Evolutionary conservation across 2,113 vertebrate species (phyloP), one percentile per base, ranked within the genome.

Genomic region (Tachuris rubrigastra): DNA sequence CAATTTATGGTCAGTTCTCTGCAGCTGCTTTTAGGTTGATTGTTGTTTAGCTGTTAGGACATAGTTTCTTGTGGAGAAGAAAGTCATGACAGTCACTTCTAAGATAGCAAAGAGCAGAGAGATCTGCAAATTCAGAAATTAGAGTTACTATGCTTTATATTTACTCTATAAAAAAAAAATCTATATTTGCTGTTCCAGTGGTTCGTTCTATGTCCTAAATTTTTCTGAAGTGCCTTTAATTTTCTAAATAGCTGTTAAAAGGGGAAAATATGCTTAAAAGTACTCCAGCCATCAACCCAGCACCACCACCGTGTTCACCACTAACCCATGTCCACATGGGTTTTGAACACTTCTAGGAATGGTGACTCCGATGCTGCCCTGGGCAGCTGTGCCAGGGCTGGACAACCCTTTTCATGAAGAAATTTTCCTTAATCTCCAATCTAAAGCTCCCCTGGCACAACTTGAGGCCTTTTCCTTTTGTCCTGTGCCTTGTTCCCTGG

Each of bases 301-400:
- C 65, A 7, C 19, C 24, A 30, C 9, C 74, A 21, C 47, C 9
- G 0, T 15, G 23, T 28, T 53, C 56, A 71, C 8, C 74, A 30
- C 41, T 9, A 3, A 30, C 9, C 41, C n/a, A 0, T 15, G 35
- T 56, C 75, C 85, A 42, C 6, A 0, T 15, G 66, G 14, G 2
- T 49, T 63, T 30, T 20, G 30, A 30, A 16, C 21, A 25, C 39
- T 39, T 16, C 28, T 35, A 42, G 56, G n/a, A 20, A 6, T 79
- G 19, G 15, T n/a, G 66, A 14, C 30, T 41, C 30, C 30, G n/a
- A 12, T 56, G 24, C 23, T 62, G n/a, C 47, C 18, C 41, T 71
- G 66, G 24, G 46, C 19, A 47, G 30, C 47, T 47, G 41, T 71
- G n/a, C 28, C 56, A 63, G 24, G 49, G 10, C 66, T 79, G 74